Base-by-base conservation (phyloP, 2,797 vertebrate species). In the Oophaga sylvatica region DNA sequence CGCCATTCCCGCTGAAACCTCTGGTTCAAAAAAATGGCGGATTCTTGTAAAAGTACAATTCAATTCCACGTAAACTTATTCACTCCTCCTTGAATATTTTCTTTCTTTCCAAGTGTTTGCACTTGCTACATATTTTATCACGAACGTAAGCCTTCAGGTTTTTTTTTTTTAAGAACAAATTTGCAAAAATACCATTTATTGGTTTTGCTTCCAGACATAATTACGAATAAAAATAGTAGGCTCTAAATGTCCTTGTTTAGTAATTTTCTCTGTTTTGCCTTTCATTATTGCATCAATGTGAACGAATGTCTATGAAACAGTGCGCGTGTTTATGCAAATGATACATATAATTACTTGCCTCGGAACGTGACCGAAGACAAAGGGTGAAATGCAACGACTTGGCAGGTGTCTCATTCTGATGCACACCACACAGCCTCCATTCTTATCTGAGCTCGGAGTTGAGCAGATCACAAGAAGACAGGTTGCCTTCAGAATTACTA, bases 401-500 rank as follows among this genome's bases (percentile, higher is more conserved):
- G 71, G 80, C 77, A 78, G 80, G 45, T 82, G 70, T 35, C 63
- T 63, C 5, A 35, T 70, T 45, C 53, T 59, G 80, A 79, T 62
- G 81, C 22, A 26, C 41, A 26, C 16, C 15, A 48, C 26, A 35
- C 29, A 75, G 77, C 87, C 56, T 15, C 59, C 83, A 81, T 56
- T 60, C 87, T 77, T 85, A 85, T 88, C 87, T 65, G 68, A 45
- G 77, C 41, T 45, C 26, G 0, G 68, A 77, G 45, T 53, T 29
- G 80, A 75, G 75, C 87, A 68, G 87, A 88, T 85, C 68, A 76
- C 10, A 20, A 48, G 60, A 67, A 81, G 87, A 85, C 68, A 85
- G 45, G 83, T 56, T 76, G 68, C 82, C 60, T 75, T 67, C 59
- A 67, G 83, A 85, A 85, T 81, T 57, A 60, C 83, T 63, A 81